Percentiles rank a stretch among this genome's conserved stretches.
phyloP scores from a whole-genome alignment of 2,888 invertebrate genomes.

The Lobophora halterata region DNA sequence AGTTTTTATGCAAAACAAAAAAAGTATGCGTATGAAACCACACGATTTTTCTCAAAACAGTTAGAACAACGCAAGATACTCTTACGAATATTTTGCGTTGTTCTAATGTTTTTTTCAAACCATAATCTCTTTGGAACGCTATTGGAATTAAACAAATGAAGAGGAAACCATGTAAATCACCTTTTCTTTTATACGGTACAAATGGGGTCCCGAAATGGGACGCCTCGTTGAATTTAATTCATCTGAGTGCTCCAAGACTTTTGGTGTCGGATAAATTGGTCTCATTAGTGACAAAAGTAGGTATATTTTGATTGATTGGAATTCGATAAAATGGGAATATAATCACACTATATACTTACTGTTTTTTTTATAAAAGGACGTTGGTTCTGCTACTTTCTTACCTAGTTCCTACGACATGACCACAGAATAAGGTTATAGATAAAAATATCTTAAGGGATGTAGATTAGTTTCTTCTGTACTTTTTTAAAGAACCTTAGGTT shows the following conservation, averaged over 20 bases:
- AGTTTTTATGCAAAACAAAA: too few species aligned
- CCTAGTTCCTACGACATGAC: slow-evolving; percentile 27
- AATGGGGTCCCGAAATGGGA: slow-evolving; percentile 16
- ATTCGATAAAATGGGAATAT: slow-evolving; percentile 36
- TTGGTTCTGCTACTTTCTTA: slow-evolving; percentile 3
- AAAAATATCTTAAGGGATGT: too few species aligned
- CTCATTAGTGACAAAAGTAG: slow-evolving; percentile 55
- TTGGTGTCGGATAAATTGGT: slow-evolving; percentile 58
- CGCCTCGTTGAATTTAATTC: slow-evolving; percentile 54
- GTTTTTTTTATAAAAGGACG: background rate
- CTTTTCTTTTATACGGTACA: slow-evolving; percentile 26
- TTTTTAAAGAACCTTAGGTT: too few species aligned
- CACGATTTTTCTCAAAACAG: too few species aligned
- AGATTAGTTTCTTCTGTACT: too few species aligned
- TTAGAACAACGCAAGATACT: too few species aligned
- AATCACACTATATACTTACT: slow-evolving; percentile 33
- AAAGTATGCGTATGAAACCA: too few species aligned
- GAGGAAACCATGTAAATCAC: slow-evolving; percentile 17
- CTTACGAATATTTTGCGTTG: too few species aligned
- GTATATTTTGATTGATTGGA: slow-evolving; percentile 39
- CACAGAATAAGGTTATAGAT: too few species aligned
- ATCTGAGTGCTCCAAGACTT: slow-evolving; percentile 44
- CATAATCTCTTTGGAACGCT: too few species aligned
- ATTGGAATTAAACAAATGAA: slow-evolving; percentile 12
- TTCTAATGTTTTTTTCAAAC: too few species aligned